Base-by-base conservation (phyloP, 2,113 vertebrate genomes). In the Lophotis ruficrista region DNA sequence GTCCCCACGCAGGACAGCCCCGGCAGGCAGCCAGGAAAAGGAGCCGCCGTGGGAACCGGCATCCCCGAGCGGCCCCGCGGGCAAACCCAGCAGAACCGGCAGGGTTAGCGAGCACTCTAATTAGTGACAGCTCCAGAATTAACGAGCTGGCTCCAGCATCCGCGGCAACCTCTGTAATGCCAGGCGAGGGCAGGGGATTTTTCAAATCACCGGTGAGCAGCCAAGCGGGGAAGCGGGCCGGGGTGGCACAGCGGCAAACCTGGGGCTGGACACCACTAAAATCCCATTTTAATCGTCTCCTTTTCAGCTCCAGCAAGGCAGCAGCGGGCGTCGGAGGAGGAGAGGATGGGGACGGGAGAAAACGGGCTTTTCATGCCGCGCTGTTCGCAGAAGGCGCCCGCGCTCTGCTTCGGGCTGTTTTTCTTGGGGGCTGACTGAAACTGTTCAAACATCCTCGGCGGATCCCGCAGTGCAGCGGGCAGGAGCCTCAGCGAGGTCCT, bases 151-250 rank as follows among this genome's bases (percentile, higher is more conserved):
- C 30, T 71, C 51, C 82, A 53, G 51, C 65, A 27, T 11, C 51
- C 4, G 1, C 60, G 47, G 31, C 54, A n/a, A 0, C 66, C 12
- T 66, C 51, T 22, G 0, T 6, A 38, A 30, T 1, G 27, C 7
- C 0, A 3, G 25, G 25, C 1, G 23, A 27, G 35, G 10, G 51
- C 35, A 48, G 35, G 41, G 72, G 62, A 82, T 79, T 80, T 51
- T 30, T 15, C 20, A 31, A 24, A 43, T 16, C 47, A 5, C 12
- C 23, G 43, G 31, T 37, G 30, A 31, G 64, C 45, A 64, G 18
- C 24, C 1, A 3, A 90, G 38, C 15, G 6, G 47, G 23, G 60
- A 70, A 79, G 68, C 1, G 2, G 41, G 31, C 68, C 12, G 4
- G 60, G 31, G 31, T 18, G 61, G 68, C 51, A 31, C 30, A 60